Base-by-base conservation (phyloP, 1,140 invertebrate species). In the Drosophila fuyamai region DNA sequence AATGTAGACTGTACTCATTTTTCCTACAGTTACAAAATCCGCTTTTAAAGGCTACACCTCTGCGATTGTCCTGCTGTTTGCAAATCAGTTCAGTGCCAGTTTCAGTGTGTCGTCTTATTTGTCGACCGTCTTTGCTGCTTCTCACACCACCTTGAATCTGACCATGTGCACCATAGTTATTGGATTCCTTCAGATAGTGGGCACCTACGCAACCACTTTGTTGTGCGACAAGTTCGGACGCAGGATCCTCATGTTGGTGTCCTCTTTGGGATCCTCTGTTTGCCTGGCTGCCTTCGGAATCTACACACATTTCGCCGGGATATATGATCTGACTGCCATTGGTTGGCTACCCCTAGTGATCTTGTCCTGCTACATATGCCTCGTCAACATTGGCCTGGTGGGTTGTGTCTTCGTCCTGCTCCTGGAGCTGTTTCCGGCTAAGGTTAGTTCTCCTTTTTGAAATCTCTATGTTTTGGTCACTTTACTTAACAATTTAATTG, bases 71-170 rank as follows among this genome's bases (percentile, higher is more conserved):
- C 36, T 91, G n/a, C 18, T 82, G 0, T 32, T 76, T 6, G 9
- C 35, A 3, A 73, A 81, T 60, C 79, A 81, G 13, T 81, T 84
- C 1, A 79, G 75, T 5, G 80, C 61, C 9, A 80, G 75, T 9
- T 89, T 81, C 43, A 66, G 82, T 55, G 53, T 91, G 9, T 79
- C 74, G 12, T 76, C 62, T 6, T 91, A 91, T 41, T 32, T 85
- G 40, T 44, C 90, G 23, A 93, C 92, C 1, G 96, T 96, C 73
- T 97, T 96, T 79, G 76, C 91, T 0, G 93, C 93, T 5, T 94
- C 96, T 0, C 94, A 95, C 1, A 94, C 94, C 1, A 89, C 81
- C 1, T 70, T 94, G 13, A 92, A 93, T 63, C 91, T 93, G 1
- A 93, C 93, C 74, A 93, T 93, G 73, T 93, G 93, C 80, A 93